Evolutionary conservation across 2,888 invertebrate genomes (phyloP), one percentile per base, ranked within the genome.

Genomic region (Ephialtes manifestator): DNA sequence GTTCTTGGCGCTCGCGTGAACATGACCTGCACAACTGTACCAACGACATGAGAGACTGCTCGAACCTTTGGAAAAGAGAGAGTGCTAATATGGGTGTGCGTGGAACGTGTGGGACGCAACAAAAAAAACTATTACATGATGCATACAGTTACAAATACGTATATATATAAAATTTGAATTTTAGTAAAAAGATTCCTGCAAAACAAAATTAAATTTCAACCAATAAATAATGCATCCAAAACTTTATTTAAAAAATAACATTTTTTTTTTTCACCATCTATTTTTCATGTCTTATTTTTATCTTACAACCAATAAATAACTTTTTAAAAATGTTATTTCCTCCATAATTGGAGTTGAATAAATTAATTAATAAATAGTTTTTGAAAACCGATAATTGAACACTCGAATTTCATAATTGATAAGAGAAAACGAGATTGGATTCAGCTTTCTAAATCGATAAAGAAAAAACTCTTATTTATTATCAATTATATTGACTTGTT

Each of bases 11-110:
- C 87, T 87, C 84, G 88, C 79, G 88, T 46, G 84, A 86, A 83
- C 88, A 87, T 89, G 87, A 89, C 88, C 87, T 81, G 88, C 87
- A 83, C 88, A 87, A 89, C 81, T 81, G 85, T 88, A 80, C 75
- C 46, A 48, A 46, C 67, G 46, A 18, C 60, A 63, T 58, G n/a
- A 31, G 46, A 2, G n/a, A 53, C 51, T 18, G 4, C 55, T 55
- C 15, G 55, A 55, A 28, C 11, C 24, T 28, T 24, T 13, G 55
- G 13, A 24, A 8, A 24, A 24, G 55, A 55, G 28, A 55, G 24
- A 55, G 55, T 28, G 24, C 7, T n/a, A n/a, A 51, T 18, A 18
- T 8, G 18, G 18, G 51, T 51, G 46, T 15, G 46, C 46, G 15
- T 46, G 15, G 46, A 11, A 51, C n/a, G 51, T n/a, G 18, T 51